Evolutionary conservation across 2,797 vertebrate species (phyloP).

Genomic region (Sebastes reedi): DNA sequence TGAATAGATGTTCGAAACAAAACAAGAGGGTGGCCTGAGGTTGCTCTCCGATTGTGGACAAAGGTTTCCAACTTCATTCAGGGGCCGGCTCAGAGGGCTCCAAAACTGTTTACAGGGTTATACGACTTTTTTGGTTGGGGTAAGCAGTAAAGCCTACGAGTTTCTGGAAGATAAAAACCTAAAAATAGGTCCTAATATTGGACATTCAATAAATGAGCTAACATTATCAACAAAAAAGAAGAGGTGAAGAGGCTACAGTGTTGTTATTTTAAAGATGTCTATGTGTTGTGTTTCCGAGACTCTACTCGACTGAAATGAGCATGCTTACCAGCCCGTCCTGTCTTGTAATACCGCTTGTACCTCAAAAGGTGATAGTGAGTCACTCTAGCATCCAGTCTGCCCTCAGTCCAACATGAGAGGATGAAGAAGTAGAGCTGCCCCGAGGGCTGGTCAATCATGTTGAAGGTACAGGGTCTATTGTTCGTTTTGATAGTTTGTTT

Average conservation of each 20-base stretch:
- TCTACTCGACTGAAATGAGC: no score
- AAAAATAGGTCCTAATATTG: not conserved
- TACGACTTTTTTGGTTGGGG: not conserved
- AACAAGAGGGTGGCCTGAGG: conserved; percentile 31
- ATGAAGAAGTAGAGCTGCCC: not conserved
- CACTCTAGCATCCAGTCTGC: not conserved
- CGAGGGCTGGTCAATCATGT: not conserved
- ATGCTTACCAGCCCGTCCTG: no score
- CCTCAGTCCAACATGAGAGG: not conserved
- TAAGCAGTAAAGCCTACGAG: not conserved
- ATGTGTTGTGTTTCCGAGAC: no score
- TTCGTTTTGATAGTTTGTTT: not conserved
- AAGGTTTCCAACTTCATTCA: conserved; percentile 11
- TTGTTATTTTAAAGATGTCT: no score
- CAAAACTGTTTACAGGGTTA: not conserved
- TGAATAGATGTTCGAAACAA: conserved; percentile 64
- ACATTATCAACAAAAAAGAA: no score
- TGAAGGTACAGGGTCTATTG: not conserved
- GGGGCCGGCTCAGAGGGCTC: not conserved
- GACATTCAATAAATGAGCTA: no score
- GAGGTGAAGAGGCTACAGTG: no score
- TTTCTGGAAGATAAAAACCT: not conserved
- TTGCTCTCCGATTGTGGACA: not conserved
- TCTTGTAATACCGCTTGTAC: no score
- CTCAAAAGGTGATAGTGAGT: not conserved